Evolutionary conservation across 2,888 invertebrate species (phyloP), one percentile per base, ranked within the genome.

Genomic region (Cantharis rustica): DNA sequence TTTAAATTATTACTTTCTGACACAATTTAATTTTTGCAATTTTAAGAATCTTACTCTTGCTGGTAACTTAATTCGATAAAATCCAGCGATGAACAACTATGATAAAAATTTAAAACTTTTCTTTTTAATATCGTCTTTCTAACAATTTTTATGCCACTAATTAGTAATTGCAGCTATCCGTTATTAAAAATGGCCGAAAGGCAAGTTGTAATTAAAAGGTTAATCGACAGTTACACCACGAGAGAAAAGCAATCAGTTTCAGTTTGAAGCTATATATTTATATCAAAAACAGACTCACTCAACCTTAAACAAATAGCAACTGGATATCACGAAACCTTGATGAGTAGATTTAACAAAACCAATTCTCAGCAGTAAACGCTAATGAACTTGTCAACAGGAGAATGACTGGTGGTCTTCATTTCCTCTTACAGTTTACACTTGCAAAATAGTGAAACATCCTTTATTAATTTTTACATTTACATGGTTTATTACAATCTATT

Each of bases 331-430:
- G 80, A 78, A 74, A 72, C 76, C 79, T 77, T 71, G 76, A 81
- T 80, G 73, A 71, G 73, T 62, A 23, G 71, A 73, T 75, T 75
- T 78, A 76, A 26, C 73, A 71, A 73, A 78, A 79, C 76, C 71
- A 69, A 73, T 76, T 71, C 81, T 79, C 79, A 72, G 75, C 73
- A 77, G 73, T 75, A 80, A 71, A 70, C 82, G 78, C 81, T 85
- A 84, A 85, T 84, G 84, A 85, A 84, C 80, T 79, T 85, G 84
- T 85, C 85, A 84, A 80, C 81, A 82, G 69, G 84, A 84, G 83
- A 84, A 84, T 84, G 84, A 84, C 83, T 85, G 82, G 84, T 85
- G 83, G 84, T 81, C 83, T 84, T 84, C 83, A 85, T 85, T 84
- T 85, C 84, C 84, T 83, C 73, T 61, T 76, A 71, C 69, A 47